A percentile compares a stretch with the other conserved stretches of the same genome.
These are phyloP conservation scores for Microcaecilia unicolor DNA, from an alignment of 2,797 vertebrate genomes.

Conservation along the genomic window DNA sequence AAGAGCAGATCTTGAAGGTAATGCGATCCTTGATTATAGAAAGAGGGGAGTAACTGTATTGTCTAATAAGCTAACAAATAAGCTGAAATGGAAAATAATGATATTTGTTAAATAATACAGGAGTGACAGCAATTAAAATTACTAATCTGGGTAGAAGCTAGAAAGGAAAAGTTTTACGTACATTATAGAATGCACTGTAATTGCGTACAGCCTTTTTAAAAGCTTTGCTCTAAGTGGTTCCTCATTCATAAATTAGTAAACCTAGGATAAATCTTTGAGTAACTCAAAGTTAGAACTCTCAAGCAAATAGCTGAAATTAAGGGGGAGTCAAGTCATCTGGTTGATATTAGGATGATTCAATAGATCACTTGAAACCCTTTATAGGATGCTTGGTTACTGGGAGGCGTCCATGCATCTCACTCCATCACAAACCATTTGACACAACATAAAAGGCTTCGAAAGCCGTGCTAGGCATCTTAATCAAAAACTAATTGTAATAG, in stretches of 20 bases:
- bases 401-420: slow-evolving; percentile 81
- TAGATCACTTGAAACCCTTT: slow-evolving; percentile 92
- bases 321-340: slow-evolving; percentile 82
- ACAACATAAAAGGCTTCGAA: slow-evolving; percentile 96
- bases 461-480: slow-evolving; percentile 85
- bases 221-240: slow-evolving; percentile 44
- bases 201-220: too few relatives aligned
- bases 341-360: slow-evolving; percentile 99
- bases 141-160: too few relatives aligned
- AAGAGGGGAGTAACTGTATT: too few relatives aligned
- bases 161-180: too few relatives aligned
- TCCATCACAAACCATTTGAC: slow-evolving; percentile 95
- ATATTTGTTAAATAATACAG: too few relatives aligned
- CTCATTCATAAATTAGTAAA: slow-evolving; percentile 57
- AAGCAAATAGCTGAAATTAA: slow-evolving; percentile 79
- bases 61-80: too few relatives aligned
- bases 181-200: too few relatives aligned
- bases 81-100: too few relatives aligned
- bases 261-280: slow-evolving; percentile 68
- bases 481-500: slow-evolving; percentile 99
- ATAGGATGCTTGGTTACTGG: slow-evolving; percentile 88
- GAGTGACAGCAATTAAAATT: too few relatives aligned
- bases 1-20: too few relatives aligned
- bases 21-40: too few relatives aligned
- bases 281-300: slow-evolving; percentile 70